A percentile compares a stretch with the other conserved stretches of the same genome.
These are phyloP conservation scores for Chaitophorus viminalis DNA, from an alignment of 2,888 invertebrate species.

Conservation along the genomic window DNA sequence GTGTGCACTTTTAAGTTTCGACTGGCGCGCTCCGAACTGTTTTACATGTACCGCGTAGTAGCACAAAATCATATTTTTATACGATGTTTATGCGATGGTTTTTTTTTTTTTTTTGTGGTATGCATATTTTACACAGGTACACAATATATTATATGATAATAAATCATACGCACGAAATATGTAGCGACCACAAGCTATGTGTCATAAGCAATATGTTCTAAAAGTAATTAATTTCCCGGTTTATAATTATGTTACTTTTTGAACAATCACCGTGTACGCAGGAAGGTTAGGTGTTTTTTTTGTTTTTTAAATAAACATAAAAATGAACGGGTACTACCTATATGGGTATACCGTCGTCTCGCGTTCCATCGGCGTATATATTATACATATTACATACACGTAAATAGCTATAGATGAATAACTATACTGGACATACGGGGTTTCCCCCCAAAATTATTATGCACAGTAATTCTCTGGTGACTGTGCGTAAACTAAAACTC, in stretches of 20 bases:
- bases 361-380: too few relatives aligned
- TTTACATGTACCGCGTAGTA: too few relatives aligned
- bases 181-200: background rate
- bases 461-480: background rate
- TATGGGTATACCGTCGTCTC: too few relatives aligned
- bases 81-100: background rate
- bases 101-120: background rate
- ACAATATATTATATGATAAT: constrained; percentile 10
- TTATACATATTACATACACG: too few relatives aligned
- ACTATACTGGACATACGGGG: background rate
- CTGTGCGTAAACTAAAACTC: background rate
- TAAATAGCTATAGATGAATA: too few relatives aligned
- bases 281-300: background rate
- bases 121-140: too few relatives aligned
- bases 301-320: background rate
- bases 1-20: too few relatives aligned
- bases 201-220: background rate
- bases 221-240: constrained; percentile 45
- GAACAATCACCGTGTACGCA: constrained; percentile 17
- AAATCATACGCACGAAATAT: background rate
- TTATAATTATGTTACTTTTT: constrained; percentile 28
- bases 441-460: background rate
- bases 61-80: background rate
- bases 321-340: background rate
- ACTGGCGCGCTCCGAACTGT: too few relatives aligned